Conservation (phyloP, 1,140 invertebrate species). For the Asbolus verrucosus region DNA sequence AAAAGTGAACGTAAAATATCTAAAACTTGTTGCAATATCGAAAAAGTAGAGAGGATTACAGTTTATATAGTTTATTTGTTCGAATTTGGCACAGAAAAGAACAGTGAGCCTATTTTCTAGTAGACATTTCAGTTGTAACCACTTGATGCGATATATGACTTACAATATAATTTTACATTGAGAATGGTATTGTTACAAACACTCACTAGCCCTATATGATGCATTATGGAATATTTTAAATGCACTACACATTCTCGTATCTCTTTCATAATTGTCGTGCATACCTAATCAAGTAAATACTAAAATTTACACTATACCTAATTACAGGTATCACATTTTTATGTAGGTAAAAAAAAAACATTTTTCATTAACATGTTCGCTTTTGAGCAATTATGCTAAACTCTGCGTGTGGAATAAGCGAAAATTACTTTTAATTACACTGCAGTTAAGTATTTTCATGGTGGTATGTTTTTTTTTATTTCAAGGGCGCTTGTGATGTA, state of each 20-base stretch:
- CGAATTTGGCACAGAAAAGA: constrained; percentile 65
- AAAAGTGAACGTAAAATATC: background rate
- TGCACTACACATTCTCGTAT: constrained; percentile 55
- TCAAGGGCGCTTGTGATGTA: no score
- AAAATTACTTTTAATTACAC: no score
- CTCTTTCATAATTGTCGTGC: constrained; percentile 48
- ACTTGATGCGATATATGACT: constrained; percentile 57
- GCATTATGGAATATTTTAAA: constrained; percentile 61
- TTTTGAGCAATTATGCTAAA: background rate
- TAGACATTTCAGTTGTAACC: constrained; percentile 57
- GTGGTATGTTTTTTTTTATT: no score
- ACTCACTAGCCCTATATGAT: constrained; percentile 62
- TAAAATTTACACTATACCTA: constrained; percentile 53
- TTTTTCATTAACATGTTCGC: background rate
- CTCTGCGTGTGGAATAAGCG: no score
- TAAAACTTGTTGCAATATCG: no score
- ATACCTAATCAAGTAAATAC: constrained; percentile 50
- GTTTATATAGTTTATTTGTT: constrained; percentile 61
- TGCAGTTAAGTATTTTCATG: no score
- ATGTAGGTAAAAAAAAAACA: constrained; percentile 37
- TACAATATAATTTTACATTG: constrained; percentile 58
- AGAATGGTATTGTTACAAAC: constrained; percentile 59
- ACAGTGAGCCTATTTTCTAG: constrained; percentile 63
- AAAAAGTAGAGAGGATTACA: no score
- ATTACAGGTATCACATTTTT: constrained; percentile 57